These are phyloP conservation scores for Neosilurus hyrtlii DNA, from an alignment of 2,797 vertebrate genomes.

Conservation along the genomic window DNA sequence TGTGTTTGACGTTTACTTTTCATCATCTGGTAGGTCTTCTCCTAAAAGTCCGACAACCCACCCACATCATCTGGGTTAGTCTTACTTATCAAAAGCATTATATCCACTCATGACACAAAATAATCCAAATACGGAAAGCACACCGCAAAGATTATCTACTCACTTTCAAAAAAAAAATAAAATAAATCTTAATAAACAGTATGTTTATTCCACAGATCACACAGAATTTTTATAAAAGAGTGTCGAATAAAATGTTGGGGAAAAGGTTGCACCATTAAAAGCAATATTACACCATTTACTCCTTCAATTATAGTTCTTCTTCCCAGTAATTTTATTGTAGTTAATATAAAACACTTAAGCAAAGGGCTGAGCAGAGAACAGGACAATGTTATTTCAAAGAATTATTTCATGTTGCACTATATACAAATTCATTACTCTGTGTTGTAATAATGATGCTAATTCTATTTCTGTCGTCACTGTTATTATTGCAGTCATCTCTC, in stretches of 20 bases:
- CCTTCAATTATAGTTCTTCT: not conserved
- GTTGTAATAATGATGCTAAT: not conserved
- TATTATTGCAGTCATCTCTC: not conserved
- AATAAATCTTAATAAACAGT: not conserved
- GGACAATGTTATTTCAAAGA: not conserved
- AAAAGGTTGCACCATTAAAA: not conserved
- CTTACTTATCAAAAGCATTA: not conserved
- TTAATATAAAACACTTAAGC: not conserved
- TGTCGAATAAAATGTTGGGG: not conserved
- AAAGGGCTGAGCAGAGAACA: not conserved
- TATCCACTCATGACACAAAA: not conserved
- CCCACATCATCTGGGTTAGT: not conserved
- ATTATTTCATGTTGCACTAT: not conserved
- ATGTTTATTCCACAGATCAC: not conserved
- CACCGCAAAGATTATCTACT: not conserved
- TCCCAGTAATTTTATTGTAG: not conserved
- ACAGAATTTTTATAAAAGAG: not conserved
- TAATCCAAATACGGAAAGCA: not conserved
- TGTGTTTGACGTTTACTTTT: constrained; percentile 70
- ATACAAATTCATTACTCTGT: not conserved
- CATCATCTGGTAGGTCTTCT: constrained; percentile 73
- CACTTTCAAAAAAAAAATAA: not conserved
- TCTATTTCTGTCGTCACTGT: not conserved
- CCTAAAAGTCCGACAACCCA: constrained; percentile 63
- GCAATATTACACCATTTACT: not conserved